These are phyloP conservation scores for Linnaemya vulpina DNA, from an alignment of 2,888 invertebrate species.

Conservation along the genomic window DNA sequence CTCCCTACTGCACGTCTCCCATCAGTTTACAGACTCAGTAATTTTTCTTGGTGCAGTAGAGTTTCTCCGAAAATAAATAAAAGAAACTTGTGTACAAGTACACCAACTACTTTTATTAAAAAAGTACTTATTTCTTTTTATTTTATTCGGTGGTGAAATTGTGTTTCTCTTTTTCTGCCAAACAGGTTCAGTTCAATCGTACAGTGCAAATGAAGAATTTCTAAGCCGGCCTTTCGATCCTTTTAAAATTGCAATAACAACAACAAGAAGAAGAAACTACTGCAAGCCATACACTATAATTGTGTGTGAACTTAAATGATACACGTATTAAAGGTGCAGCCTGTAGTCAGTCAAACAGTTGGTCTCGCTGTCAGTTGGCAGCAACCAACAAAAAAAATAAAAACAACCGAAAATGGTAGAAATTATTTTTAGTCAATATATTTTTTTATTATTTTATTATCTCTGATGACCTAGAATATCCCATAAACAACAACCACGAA, in stretches of 20 bases:
- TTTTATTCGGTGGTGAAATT: conserved; percentile 64
- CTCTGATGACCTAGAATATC: conserved; percentile 71
- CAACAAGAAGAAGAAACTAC: conserved; percentile 1
- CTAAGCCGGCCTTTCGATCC: conserved; percentile 59
- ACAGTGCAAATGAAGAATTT: conserved; percentile 60
- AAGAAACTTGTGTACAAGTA: conserved; percentile 50
- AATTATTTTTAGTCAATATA: conserved; percentile 55
- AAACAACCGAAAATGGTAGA: conserved; percentile 54
- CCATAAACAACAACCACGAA: conserved; percentile 51
- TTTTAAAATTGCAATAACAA: conserved; percentile 30
- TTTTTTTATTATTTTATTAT: conserved; percentile 62
- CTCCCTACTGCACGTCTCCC: neutral
- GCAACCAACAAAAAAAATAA: conserved; percentile 13
- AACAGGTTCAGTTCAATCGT: conserved; percentile 62
- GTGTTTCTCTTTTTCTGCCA: conserved; percentile 56
- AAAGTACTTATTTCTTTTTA: conserved; percentile 1
- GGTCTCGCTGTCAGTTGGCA: conserved; percentile 7
- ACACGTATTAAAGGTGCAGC: conserved; percentile 64
- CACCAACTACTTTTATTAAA: conserved; percentile 53
- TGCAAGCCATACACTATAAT: conserved; percentile 46
- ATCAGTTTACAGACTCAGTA: neutral
- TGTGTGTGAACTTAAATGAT: conserved; percentile 70
- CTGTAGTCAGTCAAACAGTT: conserved; percentile 36
- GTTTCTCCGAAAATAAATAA: neutral
- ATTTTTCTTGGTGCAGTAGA: neutral